These are phyloP conservation scores for Dinomys branickii DNA, from an alignment of 2,113 vertebrate genomes.

Conservation along the genomic window DNA sequence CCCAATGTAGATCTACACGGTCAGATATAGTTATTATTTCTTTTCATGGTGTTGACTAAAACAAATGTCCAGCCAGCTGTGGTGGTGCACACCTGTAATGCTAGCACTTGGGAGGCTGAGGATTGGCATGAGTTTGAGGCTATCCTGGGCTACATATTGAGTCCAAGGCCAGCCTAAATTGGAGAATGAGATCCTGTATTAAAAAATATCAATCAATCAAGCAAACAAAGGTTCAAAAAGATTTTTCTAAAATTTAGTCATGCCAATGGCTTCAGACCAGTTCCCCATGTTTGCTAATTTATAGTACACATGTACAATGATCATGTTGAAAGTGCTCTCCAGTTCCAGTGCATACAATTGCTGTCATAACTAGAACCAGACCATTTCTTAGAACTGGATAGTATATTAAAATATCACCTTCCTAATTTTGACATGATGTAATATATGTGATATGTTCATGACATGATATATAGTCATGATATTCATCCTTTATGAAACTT, in stretches of 20 bases:
- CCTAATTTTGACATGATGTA: background rate
- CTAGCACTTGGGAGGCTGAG: background rate
- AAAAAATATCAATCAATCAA: background rate
- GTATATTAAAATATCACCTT: background rate
- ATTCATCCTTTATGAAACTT: background rate
- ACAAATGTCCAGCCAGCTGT: background rate
- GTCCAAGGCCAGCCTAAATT: background rate
- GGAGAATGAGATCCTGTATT: background rate
- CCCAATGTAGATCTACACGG: background rate
- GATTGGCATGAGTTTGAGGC: background rate
- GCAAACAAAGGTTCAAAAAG: background rate
- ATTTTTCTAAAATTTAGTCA: background rate
- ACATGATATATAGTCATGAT: too few relatives aligned
- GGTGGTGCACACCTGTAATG: background rate
- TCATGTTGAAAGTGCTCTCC: background rate
- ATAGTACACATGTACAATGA: background rate
- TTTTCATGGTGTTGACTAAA: background rate
- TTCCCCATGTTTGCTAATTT: background rate
- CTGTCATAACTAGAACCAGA: background rate
- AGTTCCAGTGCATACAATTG: background rate
- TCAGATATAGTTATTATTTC: background rate
- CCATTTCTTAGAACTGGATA: background rate
- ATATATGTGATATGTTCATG: background rate
- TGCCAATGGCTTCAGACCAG: background rate
- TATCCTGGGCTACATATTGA: too few relatives aligned